Base-by-base conservation (phyloP, 2,888 invertebrate species). In the Ornithoptera priamus region DNA sequence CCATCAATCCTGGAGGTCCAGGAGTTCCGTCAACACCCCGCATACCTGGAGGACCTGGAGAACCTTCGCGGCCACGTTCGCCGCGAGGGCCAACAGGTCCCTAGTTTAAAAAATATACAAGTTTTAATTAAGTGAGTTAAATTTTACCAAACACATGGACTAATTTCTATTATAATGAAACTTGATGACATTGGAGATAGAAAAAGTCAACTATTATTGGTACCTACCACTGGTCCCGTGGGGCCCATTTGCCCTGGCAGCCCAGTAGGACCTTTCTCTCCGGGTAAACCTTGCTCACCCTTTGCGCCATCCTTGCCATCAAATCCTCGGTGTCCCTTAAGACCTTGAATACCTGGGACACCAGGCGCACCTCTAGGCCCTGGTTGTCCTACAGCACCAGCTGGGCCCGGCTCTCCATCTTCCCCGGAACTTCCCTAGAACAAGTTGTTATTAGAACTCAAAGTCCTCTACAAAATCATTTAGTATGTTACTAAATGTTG, bases 21-120 rank as follows among this genome's bases (percentile, higher is more conserved):
- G 95, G 88, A 46, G 95, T 94, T 8, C 97, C 97, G 82, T 97
- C 97, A 70, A 95, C 94, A 65, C 97, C 97, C 80, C 97, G 93
- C 70, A 96, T 89, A 10, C 97, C 97, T 0, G 96, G 95, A 3
- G 96, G 93, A 0, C 96, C 97, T 0, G 96, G 93, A 1, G 96
- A 94, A 0, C 97, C 97, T 88, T 97, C 97, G 56, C 97, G 93
- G 1, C 97, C 97, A 80, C 97, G 93, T 89, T 97, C 97, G 7
- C 97, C 97, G 74, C 97, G 93, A 8, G 96, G 93, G 53, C 97
- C 97, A 20, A 95, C 93, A 30, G 96, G 95, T 39, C 97, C 97
- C 96, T 96, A 30, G 7, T 12, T 59, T n/a, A 24, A 72, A 62
- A 53, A n/a, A n/a, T 50, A 17, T 4, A 18, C 50, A 18, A 17